Conservation (phyloP, 1,140 invertebrate genomes). For the Aphidius ervi region DNA sequence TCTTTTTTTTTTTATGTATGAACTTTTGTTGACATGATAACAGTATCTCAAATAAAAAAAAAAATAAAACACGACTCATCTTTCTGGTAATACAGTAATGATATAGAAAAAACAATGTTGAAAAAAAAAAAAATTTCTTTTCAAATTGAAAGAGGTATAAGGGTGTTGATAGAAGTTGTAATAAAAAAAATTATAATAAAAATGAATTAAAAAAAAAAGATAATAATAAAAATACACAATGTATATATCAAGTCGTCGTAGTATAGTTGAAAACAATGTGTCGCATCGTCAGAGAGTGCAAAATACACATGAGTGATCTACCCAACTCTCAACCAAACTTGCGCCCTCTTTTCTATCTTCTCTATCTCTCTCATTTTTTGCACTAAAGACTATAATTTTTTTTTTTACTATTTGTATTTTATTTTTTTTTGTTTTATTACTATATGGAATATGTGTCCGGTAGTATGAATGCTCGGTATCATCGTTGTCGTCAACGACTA, state of each 20-base stretch:
- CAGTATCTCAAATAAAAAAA: not conserved
- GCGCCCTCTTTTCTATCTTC: not conserved
- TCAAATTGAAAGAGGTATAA: not conserved
- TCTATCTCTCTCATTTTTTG: slow-evolving; percentile 2
- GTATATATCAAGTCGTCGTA: slow-evolving; percentile 14
- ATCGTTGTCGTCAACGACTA: too few species aligned
- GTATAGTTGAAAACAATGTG: slow-evolving; percentile 21
- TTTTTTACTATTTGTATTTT: not conserved
- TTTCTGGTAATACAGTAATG: too few species aligned
- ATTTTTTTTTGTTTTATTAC: too few species aligned
- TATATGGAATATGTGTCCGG: too few species aligned
- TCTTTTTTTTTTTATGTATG: too few species aligned
- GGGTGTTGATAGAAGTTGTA: slow-evolving; percentile 4
- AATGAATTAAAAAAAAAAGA: not conserved
- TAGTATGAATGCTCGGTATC: too few species aligned
- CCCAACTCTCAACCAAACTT: not conserved
- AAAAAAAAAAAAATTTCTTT: not conserved
- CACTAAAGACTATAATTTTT: slow-evolving; percentile 11
- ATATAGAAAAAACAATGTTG: slow-evolving; percentile 8
- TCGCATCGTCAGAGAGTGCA: slow-evolving; percentile 14
- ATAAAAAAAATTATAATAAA: not conserved
- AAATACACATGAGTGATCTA: slow-evolving; percentile 19
- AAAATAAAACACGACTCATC: not conserved
- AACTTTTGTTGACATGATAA: too few species aligned
- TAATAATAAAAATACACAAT: slow-evolving; percentile 6